Base-by-base conservation (phyloP, 2,888 invertebrate species). In the Conus canariensis region DNA sequence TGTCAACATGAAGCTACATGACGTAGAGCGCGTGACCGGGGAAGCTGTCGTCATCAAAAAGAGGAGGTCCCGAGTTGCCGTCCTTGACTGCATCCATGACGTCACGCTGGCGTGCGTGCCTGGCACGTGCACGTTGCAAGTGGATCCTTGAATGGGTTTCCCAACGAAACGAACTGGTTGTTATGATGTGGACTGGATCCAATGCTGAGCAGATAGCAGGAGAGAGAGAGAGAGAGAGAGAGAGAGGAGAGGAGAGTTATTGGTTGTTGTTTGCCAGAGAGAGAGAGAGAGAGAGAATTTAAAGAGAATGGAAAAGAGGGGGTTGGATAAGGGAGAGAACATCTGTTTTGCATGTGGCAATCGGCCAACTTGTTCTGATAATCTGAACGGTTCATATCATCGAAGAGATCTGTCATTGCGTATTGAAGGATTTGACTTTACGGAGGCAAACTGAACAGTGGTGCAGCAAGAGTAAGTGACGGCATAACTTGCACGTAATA, bases 1-100 rank as follows among this genome's bases (percentile, higher is more conserved):
- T 64, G 91, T 94, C 10, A 92, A 93, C 85, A 89, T 92, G 10
- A 92, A 92, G 60, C 90, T 92, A 5, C 92, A 92, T 77, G 93
- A 93, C n/a, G 87, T 93, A 82, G 92, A 92, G 85, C 85, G 92
- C 12, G 90, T 93, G 6, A 93, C 93, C 19, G 94, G 94, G 2
- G 87, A 90, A 5, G 95, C 93, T 10, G 92, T 93, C 30, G 88
- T 94, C 56, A 91, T 93, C n/a, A 94, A 94, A 90, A 87, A 90
- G 19, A 92, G 90, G 64, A 92, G 93, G 1, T 90, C 91, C 16
- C 91, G 92, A 70, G 92, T 92, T 22, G 93, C 94, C 0, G 67
- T 64, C 14, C 92, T 93, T 19, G 90, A 90, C 64, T 90, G 92
- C 60, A 92, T 94, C 56, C 90, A 85, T 45, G 90, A 93, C 87